Base-by-base conservation (phyloP, 1,140 invertebrate species). In the Ostrea edulis region DNA sequence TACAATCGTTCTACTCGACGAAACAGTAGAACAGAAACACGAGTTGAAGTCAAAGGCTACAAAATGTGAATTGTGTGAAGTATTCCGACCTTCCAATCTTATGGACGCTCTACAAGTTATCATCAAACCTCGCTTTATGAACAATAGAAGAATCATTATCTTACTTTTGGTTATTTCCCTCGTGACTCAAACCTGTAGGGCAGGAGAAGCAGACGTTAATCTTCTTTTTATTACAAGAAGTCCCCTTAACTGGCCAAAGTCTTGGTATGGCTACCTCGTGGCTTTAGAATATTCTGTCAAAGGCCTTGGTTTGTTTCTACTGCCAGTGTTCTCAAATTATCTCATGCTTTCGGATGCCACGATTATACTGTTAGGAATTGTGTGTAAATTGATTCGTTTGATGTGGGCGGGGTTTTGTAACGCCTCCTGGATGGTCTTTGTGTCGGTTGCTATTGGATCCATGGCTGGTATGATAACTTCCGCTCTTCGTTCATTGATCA, bases 251-350 rank as follows among this genome's bases (percentile, higher is more conserved):
- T 95, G 94, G 94, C 89, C 90, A 17, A 91, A 93, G 71, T 93
- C 94, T 4, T 88, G 92, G 90, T 95, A 95, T 87, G 94, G 94
- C 2, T 95, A 95, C 87, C 89, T 94, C 0, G 55, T 95, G 82
- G 94, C 94, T 44, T 89, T 93, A 11, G 94, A 95, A 84, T 95
- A 94, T 88, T 92, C 93, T 0, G 90, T 91, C 11, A 93, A 94
- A 90, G 94, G 94, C 3, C 29, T 93, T 0, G 92, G 90, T 88
- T 87, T 94, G 8, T 86, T 94, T n/a, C 81, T 95, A 11, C 91
- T 94, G 9, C 94, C 94, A 0, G 44, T 94, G 11, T 85, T 95
- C 65, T 92, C 94, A 25, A 88, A 88, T 14, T 14, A 92, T 11
- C 77, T 93, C 0, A 86, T 91, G 11, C 22, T 93, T 8, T 62